A percentile compares a stretch with the other conserved stretches of the same genome.
phyloP scores from a whole-genome alignment of 2,888 invertebrate genomes.

The Hydroisotoma schaefferi region DNA sequence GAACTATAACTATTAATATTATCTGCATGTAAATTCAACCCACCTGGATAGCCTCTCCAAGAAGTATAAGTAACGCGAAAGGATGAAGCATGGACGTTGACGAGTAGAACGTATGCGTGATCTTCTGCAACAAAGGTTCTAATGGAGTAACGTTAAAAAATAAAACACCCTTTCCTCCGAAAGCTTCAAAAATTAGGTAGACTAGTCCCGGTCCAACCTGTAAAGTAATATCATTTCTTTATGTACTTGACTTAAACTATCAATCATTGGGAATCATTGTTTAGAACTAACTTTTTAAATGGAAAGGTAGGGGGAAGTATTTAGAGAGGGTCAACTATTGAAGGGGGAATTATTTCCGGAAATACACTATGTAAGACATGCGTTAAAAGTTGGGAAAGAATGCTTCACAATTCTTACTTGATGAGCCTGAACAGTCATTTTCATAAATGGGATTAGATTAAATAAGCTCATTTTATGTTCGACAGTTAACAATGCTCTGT shows the following conservation, averaged over 20 bases:
- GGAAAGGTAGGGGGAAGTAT: too few relatives aligned
- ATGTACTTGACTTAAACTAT: too few relatives aligned
- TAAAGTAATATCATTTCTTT: too few relatives aligned
- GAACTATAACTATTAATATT: too few relatives aligned
- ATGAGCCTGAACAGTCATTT: slow-evolving; percentile 62
- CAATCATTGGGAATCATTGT: too few relatives aligned
- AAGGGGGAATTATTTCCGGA: too few relatives aligned
- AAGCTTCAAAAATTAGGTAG: slow-evolving; percentile 61
- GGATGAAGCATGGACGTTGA: slow-evolving; percentile 19
- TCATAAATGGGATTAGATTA: slow-evolving; percentile 58
- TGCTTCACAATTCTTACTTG: slow-evolving; percentile 62
- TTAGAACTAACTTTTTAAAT: too few relatives aligned
- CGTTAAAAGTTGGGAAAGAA: too few relatives aligned
- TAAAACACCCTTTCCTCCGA: slow-evolving; percentile 50
- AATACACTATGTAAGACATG: too few relatives aligned
- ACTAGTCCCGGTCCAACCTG: slow-evolving; percentile 75
- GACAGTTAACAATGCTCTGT: slow-evolving; percentile 64
- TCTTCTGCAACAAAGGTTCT: slow-evolving; percentile 26
- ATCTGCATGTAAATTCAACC: too few relatives aligned
- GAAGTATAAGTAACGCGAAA: slow-evolving; percentile 11
- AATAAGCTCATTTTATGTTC: slow-evolving; percentile 64
- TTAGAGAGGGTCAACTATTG: too few relatives aligned
- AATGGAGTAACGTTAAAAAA: slow-evolving; percentile 39
- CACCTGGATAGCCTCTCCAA: slow-evolving; percentile 22
- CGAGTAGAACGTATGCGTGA: slow-evolving; percentile 21